These are phyloP conservation scores for Allygus modestus DNA, from an alignment of 2,888 invertebrate species.

Conservation along the genomic window DNA sequence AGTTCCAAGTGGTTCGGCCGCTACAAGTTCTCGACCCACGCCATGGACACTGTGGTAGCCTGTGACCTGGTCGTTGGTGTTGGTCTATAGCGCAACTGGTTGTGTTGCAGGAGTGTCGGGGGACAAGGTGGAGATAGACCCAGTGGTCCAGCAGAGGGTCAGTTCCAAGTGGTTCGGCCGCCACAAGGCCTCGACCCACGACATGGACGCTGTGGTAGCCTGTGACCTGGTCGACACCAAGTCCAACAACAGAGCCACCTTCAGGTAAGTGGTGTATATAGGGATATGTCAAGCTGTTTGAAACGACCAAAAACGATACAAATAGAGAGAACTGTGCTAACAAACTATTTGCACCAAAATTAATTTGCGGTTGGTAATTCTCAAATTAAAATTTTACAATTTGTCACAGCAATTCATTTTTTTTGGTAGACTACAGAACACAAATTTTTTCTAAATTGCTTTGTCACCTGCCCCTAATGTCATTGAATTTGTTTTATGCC, in stretches of 20 bases:
- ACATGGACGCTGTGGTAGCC: slow-evolving; percentile 91
- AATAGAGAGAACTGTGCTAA: no score
- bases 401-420: no score
- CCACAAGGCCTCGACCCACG: slow-evolving; percentile 89
- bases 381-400: no score
- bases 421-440: no score
- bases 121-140: slow-evolving; percentile 95
- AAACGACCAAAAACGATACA: background rate
- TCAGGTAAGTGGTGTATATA: slow-evolving; percentile 75
- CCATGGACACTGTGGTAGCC: slow-evolving; percentile 91
- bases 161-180: slow-evolving; percentile 77
- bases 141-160: slow-evolving; percentile 77
- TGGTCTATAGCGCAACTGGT: no score
- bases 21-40: slow-evolving; percentile 89
- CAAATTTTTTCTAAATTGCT: no score
- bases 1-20: slow-evolving; percentile 77
- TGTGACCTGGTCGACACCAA: slow-evolving; percentile 90
- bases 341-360: no score
- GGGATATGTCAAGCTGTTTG: background rate
- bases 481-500: no score
- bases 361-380: no score
- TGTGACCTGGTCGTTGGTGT: slow-evolving; percentile 91
- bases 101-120: slow-evolving; percentile 83
- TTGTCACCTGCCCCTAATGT: no score
- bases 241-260: slow-evolving; percentile 82